Percentiles rank a stretch among this genome's conserved stretches.
Conservation (phyloP, 1,140 invertebrate genomes). For the Stegodyphus dumicola region DNA sequence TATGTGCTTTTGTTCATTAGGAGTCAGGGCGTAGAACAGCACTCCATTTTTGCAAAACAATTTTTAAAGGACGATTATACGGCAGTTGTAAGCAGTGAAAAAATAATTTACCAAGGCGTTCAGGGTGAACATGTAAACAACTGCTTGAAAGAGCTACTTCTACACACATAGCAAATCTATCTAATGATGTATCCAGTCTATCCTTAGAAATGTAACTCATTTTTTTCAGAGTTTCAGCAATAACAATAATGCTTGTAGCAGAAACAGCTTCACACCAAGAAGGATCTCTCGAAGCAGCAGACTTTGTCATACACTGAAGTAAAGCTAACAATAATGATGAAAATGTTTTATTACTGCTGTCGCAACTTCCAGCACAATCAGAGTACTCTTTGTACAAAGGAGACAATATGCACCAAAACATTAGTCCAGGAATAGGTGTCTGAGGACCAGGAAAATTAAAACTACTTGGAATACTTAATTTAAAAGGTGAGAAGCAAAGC, state of each 20-base stretch:
- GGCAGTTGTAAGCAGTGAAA: slow-evolving; percentile 35
- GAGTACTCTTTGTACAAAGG: slow-evolving; percentile 45
- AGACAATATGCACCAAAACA: slow-evolving; percentile 55
- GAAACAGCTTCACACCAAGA: slow-evolving; percentile 31
- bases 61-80: slow-evolving; percentile 42
- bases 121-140: slow-evolving; percentile 33
- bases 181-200: slow-evolving; percentile 33
- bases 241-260: slow-evolving; percentile 35
- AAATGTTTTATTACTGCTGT: slow-evolving; percentile 24
- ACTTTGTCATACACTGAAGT: slow-evolving; percentile 36
- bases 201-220: slow-evolving; percentile 35
- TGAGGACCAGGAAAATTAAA: slow-evolving; percentile 58
- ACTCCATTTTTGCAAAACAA: slow-evolving; percentile 50
- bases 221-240: slow-evolving; percentile 53
- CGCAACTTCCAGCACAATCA: background rate
- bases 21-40: background rate
- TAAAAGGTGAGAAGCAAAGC: slow-evolving; percentile 46
- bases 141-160: slow-evolving; percentile 38
- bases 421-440: slow-evolving; percentile 47
- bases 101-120: slow-evolving; percentile 44
- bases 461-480: slow-evolving; percentile 38
- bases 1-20: too few relatives aligned
- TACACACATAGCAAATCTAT: slow-evolving; percentile 56
- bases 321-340: slow-evolving; percentile 39
- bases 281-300: background rate